A percentile compares a stretch with the other conserved stretches of the same genome.
phyloP scores from a whole-genome alignment of 2,797 vertebrate genomes.

The Helostoma temminkii region DNA sequence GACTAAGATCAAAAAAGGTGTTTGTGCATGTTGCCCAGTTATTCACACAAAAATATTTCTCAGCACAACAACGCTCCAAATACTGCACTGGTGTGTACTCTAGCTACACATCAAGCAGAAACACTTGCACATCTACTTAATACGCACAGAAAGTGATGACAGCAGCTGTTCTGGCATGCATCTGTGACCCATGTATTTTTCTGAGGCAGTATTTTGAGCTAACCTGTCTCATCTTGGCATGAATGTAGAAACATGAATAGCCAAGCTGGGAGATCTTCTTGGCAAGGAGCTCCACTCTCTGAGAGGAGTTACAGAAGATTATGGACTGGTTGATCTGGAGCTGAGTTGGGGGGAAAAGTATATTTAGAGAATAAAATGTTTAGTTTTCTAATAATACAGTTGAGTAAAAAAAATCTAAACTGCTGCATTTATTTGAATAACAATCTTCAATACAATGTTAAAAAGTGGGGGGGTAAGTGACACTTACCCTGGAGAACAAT shows the following conservation, averaged over 20 bases:
- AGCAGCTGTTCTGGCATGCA: conserved; percentile 13
- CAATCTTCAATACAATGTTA: no score
- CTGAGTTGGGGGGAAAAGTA: conserved; percentile 75
- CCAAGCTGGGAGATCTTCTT: conserved; percentile 99
- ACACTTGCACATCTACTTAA: background rate
- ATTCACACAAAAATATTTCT: background rate
- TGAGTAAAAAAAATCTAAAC: no score
- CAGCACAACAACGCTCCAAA: conserved; percentile 4
- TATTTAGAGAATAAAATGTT: no score
- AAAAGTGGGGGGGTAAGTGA: no score
- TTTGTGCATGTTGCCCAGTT: conserved; percentile 2
- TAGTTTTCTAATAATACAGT: no score
- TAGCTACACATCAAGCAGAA: background rate
- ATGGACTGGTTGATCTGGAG: conserved; percentile 99
- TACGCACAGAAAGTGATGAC: background rate
- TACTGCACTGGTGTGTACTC: conserved; percentile 3
- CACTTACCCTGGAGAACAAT: conserved; percentile 95
- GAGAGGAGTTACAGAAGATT: conserved; percentile 99
- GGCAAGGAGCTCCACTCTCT: conserved; percentile 97
- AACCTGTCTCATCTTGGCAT: conserved; percentile 99
- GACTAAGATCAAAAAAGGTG: background rate
- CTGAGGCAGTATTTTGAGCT: conserved; percentile 53
- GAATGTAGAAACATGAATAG: conserved; percentile 99
- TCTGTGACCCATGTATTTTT: conserved; percentile 22
- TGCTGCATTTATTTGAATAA: no score